Conservation (phyloP, 2,797 vertebrate genomes). For the Cirrhinus mrigala region DNA sequence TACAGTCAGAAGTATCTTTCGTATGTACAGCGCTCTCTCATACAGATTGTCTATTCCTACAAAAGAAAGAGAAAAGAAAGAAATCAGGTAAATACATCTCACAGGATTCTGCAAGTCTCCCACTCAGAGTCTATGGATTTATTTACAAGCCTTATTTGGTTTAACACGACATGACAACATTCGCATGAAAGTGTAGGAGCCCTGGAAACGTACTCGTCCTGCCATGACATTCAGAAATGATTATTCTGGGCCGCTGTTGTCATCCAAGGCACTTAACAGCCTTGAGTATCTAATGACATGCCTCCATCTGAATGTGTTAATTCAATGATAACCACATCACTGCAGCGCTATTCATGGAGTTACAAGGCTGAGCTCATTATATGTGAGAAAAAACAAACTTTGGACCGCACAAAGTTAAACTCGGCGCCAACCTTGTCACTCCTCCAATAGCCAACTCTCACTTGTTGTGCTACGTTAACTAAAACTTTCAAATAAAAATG, state of each 20-base stretch:
- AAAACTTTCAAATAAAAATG: neutral
- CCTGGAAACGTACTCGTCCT: constrained; percentile 18
- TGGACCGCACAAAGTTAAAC: neutral
- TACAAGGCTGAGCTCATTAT: constrained; percentile 4
- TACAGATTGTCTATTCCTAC: constrained; percentile 97
- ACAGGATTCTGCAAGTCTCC: neutral
- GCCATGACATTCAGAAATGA: constrained; percentile 49
- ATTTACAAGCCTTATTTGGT: neutral
- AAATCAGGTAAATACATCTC: neutral
- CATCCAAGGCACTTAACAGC: constrained; percentile 36
- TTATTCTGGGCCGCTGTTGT: constrained; percentile 41
- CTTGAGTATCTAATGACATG: constrained; percentile 62
- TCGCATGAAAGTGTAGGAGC: neutral
- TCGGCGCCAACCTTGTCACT: neutral
- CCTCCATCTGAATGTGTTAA: constrained; percentile 61
- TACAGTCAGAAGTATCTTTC: constrained; percentile 93
- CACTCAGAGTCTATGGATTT: neutral
- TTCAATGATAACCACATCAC: constrained; percentile 42
- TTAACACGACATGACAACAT: neutral
- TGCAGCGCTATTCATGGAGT: constrained; percentile 9
- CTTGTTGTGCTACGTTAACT: neutral
- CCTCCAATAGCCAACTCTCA: neutral
- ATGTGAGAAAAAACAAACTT: neutral
- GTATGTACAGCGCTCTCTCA: constrained; percentile 94
- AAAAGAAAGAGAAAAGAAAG: constrained; percentile 46